Base-by-base conservation (phyloP, 2,888 invertebrate species). In the Laspeyria flexula region DNA sequence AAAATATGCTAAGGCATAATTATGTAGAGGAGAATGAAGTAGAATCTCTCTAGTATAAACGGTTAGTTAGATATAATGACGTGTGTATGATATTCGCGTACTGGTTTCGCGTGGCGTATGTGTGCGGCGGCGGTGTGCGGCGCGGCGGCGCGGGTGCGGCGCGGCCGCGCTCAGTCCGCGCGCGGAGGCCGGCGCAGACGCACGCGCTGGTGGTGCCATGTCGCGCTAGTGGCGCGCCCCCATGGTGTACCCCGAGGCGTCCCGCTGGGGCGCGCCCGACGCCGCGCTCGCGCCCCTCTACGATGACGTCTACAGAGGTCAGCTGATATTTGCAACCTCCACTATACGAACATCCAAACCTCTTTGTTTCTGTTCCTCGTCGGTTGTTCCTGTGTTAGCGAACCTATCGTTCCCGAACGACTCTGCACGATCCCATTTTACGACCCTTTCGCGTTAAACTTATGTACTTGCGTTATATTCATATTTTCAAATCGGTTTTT, bases 221-320 rank as follows among this genome's bases (percentile, higher is more conserved):
- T 76, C 71, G 80, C 83, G 83, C 80, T 85, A 83, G 83, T 77
- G 81, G 80, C 81, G 81, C 85, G 85, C 81, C 82, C 80, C 85
- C 86, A 94, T 94, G 94, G 94, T 94, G 82, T 94, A 94, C 86
- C 94, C 94, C 73, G 94, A 94, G 87, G 91, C 94, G 74, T 81
- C 90, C 85, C 91, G 92, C 81, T 92, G 93, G 92, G 92, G 90
- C 93, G 94, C 90, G 91, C 93, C 93, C 90, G 93, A 94, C 83
- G 88, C 93, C 75, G 93, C 94, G 71, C 93, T 94, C 90, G 92
- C 94, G 75, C 94, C 94, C 83, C 93, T 94, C 85, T 94, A 94
- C 92, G 94, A 94, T 82, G 94, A 94, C 90, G 93, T 94, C 79
- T 94, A 94, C 86, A 86, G 94, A 91, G 94, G 94, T 94, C 91